Evolutionary conservation across 2,888 invertebrate genomes (phyloP), one percentile per base, ranked within the genome.

Genomic region (Eristalis pertinax): DNA sequence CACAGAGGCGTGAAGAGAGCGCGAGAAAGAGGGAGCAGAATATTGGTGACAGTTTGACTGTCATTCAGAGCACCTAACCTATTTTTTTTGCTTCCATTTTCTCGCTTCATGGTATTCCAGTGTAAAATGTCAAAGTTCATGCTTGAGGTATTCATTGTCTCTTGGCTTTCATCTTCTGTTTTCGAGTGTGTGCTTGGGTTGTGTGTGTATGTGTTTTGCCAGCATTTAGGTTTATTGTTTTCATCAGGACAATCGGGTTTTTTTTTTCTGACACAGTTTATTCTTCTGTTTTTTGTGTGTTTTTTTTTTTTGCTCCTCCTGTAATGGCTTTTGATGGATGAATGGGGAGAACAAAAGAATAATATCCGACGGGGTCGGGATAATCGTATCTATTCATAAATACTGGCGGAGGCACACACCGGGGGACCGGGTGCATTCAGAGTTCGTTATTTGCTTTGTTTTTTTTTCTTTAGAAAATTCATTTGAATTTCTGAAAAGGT

Each of bases 71-170:
- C 73, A 76, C 68, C 64, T 84, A 72, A 82, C 70, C 76, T 72
- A 74, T 74, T 43, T 74, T 58, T 78, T 50, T 73, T 32, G n/a
- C n/a, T 8, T 62, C 32, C 35, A 7, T 64, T 70, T 13, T 73
- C 8, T 43, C 35, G 15, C 43, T 80, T 58, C 24, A 15, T 62
- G 58, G 43, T 73, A 50, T 50, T 70, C 13, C 50, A 56, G 43
- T 75, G 75, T 50, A 76, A 87, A 87, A 87, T 87, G 87, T 87
- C 87, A 87, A 87, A 87, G 87, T 87, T 87, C 87, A 84, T 72
- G 70, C 80, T 69, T 76, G 56, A 80, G 76, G 72, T 84, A 72
- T 64, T 72, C 60, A 22, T 64, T 84, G 50, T 81, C 56, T 63
- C 56, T 69, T 73, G 56, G 74, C 43, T 73, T 56, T 79, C 58